phyloP scores from a whole-genome alignment of 2,888 invertebrate species.

The Mimumesa dahlbomi region DNA sequence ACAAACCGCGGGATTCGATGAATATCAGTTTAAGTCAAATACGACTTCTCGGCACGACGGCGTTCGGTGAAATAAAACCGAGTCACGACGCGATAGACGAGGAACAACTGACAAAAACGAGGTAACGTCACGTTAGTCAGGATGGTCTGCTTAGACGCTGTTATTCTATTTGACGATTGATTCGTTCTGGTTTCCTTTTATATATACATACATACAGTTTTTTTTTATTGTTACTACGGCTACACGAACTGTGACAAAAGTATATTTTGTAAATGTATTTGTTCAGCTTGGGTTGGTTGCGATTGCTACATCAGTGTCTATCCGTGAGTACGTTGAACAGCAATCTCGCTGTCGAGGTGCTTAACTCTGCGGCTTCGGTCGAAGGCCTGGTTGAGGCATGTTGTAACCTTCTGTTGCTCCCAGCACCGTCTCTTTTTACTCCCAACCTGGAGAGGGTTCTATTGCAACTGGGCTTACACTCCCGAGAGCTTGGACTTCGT shows the following conservation, averaged over 20 bases:
- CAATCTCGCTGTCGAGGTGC: conserved; percentile 80
- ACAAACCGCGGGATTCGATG: conserved; percentile 93
- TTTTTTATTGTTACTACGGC: not conserved
- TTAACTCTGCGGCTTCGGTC: conserved; percentile 85
- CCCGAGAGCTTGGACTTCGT: conserved; percentile 83
- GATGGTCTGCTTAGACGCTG: no score
- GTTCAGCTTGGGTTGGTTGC: conserved; percentile 90
- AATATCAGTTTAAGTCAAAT: conserved; percentile 95
- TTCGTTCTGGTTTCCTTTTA: not conserved
- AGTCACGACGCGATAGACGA: conserved; percentile 81
- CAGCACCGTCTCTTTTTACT: conserved; percentile 84
- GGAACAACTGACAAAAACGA: conserved; percentile 82
- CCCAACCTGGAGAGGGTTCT: conserved; percentile 86
- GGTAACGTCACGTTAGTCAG: no score
- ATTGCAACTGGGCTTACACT: conserved; percentile 86
- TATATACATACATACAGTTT: not conserved
- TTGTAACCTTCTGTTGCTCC: conserved; percentile 87
- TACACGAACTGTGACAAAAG: not conserved
- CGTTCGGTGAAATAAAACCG: conserved; percentile 84
- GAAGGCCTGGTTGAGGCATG: conserved; percentile 87
- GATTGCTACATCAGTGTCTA: conserved; percentile 90
- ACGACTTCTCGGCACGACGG: conserved; percentile 90
- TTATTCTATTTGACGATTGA: no score
- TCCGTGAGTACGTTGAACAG: conserved; percentile 79
- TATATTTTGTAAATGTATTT: conserved; percentile 27